Conservation (phyloP, 2,113 vertebrate species). For the Acanthochromis polyacanthus region DNA sequence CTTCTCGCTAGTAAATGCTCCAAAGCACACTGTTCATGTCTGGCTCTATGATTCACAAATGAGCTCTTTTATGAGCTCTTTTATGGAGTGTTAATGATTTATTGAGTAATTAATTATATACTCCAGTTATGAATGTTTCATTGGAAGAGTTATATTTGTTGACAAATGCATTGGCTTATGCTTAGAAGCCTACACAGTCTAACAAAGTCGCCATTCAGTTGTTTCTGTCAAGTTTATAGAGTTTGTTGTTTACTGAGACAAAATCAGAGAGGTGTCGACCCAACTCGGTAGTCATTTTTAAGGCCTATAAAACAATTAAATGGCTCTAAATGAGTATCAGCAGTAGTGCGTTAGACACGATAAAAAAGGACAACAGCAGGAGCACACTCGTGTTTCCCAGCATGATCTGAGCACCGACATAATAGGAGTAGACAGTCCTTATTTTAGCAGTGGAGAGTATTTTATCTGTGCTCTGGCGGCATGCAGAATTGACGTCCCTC, state of each 20-base stretch:
- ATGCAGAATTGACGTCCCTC: slow-evolving; percentile 18
- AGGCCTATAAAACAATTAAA: not conserved
- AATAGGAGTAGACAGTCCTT: slow-evolving; percentile 40
- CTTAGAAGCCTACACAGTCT: not conserved
- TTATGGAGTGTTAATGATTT: not conserved
- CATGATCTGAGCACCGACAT: slow-evolving; percentile 45
- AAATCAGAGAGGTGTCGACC: no score
- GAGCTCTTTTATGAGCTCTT: not conserved
- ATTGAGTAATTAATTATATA: not conserved
- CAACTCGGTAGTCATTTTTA: no score
- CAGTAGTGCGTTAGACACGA: slow-evolving; percentile 12
- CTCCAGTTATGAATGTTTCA: not conserved
- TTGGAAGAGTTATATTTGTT: not conserved
- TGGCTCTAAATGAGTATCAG: not conserved
- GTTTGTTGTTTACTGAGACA: not conserved
- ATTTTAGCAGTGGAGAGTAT: slow-evolving; percentile 1
- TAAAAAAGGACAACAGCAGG: slow-evolving; percentile 3
- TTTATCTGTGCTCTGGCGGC: slow-evolving; percentile 25
- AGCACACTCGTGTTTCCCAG: slow-evolving; percentile 15
- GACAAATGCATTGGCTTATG: not conserved
- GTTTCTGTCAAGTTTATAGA: not conserved
- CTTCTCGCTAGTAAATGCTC: not conserved
- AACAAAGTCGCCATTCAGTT: not conserved
- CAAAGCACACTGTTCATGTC: not conserved
- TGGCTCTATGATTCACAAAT: not conserved